Evolutionary conservation across 2,797 vertebrate species (phyloP), one percentile per base, ranked within the genome.

Genomic region (Enteromius treurensis): DNA sequence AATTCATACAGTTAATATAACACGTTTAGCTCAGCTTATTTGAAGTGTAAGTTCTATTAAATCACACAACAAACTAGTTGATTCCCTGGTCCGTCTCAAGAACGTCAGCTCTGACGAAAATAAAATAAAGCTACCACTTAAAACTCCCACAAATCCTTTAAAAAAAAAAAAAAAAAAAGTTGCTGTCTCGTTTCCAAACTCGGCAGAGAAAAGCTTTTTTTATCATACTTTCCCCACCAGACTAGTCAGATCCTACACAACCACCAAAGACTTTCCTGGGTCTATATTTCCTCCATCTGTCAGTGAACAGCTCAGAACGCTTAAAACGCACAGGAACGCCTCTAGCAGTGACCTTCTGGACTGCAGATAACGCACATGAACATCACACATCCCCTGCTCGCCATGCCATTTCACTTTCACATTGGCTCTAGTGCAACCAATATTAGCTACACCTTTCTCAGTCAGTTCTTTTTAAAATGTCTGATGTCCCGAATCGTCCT

Each of bases 41-140:
- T 82, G 60, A 60, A 5, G 71, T 76, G 71, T 15, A 82, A 53
- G 34, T 64, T 32, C 55, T 62, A 74, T 64, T 19, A 65, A 23
- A 49, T 77, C 62, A 68, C 73, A 55, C 19, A 76, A 76, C 32
- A 76, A 67, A 51, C 60, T 53, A 73, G 80, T 74, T 64, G 29
- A 81, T 29, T 73, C 32, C 75, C 34, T 68, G 70, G 32, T 55
- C 47, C 47, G n/a, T 42, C 34, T 51, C 62, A 55, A 68, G 13
- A 55, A 68, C 7, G 2, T 5, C 64, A 13, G 34, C 23, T 76
- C 4, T n/a, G 81, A 77, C 47, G 68, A 55, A 76, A 82, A 82
- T 82, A 82, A 82, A 82, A 82, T 67, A n/a, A 67, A 79, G 64
- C 34, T 53, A 82, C 34, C 73, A 69, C 45, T 77, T 82, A 77